phyloP scores from a whole-genome alignment of 2,797 vertebrate species.

The Lates japonicus region DNA sequence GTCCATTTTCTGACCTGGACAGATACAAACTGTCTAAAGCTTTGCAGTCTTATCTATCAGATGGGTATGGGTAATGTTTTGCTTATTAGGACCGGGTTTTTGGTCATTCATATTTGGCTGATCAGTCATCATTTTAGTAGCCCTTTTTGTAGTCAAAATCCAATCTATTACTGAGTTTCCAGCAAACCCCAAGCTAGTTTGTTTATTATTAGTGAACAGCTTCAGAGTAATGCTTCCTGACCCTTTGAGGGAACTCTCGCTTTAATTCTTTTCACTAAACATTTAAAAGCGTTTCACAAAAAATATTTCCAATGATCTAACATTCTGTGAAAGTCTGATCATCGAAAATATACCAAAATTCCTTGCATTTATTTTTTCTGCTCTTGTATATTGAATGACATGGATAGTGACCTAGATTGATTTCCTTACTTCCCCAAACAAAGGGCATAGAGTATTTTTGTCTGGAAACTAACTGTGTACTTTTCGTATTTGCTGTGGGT shows the following conservation, averaged over 20 bases:
- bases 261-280: conserved; percentile 26
- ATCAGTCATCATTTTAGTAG: conserved; percentile 43
- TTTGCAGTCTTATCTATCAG: conserved; percentile 48
- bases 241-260: background rate
- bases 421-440: conserved; percentile 44
- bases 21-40: conserved; percentile 43
- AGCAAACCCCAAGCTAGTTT: background rate
- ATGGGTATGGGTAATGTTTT: conserved; percentile 44
- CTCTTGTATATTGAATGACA: conserved; percentile 44
- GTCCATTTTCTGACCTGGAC: conserved; percentile 59
- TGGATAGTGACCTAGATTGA: conserved; percentile 31
- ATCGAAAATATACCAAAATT: conserved; percentile 17
- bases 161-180: background rate
- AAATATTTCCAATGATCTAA: conserved; percentile 38
- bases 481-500: conserved; percentile 62
- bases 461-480: conserved; percentile 62
- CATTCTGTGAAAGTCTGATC: conserved; percentile 52
- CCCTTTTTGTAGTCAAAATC: background rate
- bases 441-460: conserved; percentile 70
- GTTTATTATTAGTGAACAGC: conserved; percentile 5
- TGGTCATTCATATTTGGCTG: conserved; percentile 33
- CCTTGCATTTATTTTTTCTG: conserved; percentile 30
- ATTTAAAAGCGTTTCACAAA: conserved; percentile 27
- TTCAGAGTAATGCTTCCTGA: conserved; percentile 13
- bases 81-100: conserved; percentile 29